Base-by-base conservation (phyloP, 2,797 vertebrate genomes). In the Oreochromis mossambicus region DNA sequence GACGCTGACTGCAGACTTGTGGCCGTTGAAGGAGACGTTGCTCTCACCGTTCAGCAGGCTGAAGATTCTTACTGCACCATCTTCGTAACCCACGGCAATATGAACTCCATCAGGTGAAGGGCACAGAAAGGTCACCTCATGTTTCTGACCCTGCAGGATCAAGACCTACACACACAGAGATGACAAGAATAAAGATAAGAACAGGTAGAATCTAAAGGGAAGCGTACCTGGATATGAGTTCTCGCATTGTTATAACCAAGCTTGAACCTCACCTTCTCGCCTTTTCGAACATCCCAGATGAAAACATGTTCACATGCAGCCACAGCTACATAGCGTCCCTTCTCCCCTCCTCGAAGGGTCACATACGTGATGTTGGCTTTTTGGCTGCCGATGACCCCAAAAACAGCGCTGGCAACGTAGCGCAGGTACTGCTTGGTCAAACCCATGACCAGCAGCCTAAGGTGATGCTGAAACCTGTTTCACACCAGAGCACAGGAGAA, bases 381-480 rank as follows among this genome's bases (percentile, higher is more conserved):
- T 51, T 97, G 97, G 91, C 97, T 97, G 26, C 96, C 98, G 38
- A 99, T 97, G 14, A 99, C 94, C 3, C 98, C 98, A 29, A 99
- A 99, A 46, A 99, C 96, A 0, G 98, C 98, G 8, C 96, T 96
- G 80, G 97, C 78, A 0, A 81, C 94, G 13, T 99, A 99, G 19
- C 98, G 98, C 83, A 99, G 96, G 87, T 99, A 99, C 94, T 99
- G 98, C 92, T 98, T 98, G 81, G 98, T 99, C 90, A 99, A 96
- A 1, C 98, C 98, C 98, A 99, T 99, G 91, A 85, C 86, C 77
- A 3, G 61, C 83, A 36, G 78, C 34, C 50, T 32, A 0, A 19
- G 12, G 54, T 63, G 77, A 61, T 13, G 12, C 4, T 38, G 21
- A 58, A 79, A n/a, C 78, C 89, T 88, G 79, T 32, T 79, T 68